phyloP scores from a whole-genome alignment of 2,888 invertebrate genomes.

The Oligia strigilis region DNA sequence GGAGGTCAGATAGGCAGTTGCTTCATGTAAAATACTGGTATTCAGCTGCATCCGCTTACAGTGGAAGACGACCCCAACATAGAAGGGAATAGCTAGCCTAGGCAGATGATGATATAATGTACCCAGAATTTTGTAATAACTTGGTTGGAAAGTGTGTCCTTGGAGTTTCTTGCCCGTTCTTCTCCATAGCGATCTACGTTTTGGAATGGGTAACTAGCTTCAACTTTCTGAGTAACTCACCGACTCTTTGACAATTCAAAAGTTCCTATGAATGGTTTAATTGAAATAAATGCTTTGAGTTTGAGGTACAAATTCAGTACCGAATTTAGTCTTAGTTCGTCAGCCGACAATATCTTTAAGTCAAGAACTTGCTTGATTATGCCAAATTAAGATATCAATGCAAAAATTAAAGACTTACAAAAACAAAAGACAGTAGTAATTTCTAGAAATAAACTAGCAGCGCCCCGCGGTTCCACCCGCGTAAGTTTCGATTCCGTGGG shows the following conservation, averaged over 20 bases:
- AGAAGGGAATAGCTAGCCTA: no score
- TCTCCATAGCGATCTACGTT: background rate
- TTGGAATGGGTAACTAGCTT: background rate
- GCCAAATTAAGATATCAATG: background rate
- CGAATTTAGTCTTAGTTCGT: background rate
- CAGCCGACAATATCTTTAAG: no score
- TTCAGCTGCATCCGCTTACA: no score
- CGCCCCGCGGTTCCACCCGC: no score
- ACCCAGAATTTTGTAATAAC: background rate
- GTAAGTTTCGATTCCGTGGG: no score
- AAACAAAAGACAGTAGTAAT: no score
- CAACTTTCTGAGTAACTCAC: background rate
- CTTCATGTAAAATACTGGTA: no score
- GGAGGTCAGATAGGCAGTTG: no score
- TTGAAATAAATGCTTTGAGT: background rate
- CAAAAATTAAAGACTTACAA: background rate
- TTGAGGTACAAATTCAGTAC: background rate
- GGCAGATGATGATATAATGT: background rate
- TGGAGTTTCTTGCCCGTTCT: background rate
- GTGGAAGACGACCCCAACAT: no score
- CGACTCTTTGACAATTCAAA: background rate
- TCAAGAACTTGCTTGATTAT: background rate
- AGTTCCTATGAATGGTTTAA: background rate
- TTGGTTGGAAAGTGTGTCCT: background rate
- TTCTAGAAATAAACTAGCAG: no score